These are phyloP conservation scores for Xenopus laevis DNA, from an alignment of 2,113 vertebrate genomes.

Conservation along the genomic window DNA sequence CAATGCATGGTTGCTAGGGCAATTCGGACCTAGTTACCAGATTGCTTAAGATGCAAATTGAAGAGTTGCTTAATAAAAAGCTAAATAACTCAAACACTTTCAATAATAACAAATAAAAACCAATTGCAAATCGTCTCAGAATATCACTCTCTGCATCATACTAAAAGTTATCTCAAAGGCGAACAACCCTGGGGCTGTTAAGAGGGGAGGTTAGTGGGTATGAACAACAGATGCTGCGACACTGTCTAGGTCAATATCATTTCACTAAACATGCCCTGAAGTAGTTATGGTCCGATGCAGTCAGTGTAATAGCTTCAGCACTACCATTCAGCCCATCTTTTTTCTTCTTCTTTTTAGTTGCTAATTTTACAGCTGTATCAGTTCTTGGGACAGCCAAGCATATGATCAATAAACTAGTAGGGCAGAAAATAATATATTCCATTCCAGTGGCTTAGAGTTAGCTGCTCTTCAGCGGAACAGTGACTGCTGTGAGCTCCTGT, in stretches of 20 bases:
- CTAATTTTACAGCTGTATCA: background rate
- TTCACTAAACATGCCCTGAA: background rate
- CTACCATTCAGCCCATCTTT: background rate
- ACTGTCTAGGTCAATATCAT: background rate
- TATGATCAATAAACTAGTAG: slow-evolving; percentile 17
- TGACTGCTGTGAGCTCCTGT: slow-evolving; percentile 2
- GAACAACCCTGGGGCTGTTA: too few species aligned
- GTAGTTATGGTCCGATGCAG: background rate
- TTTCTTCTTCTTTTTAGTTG: background rate
- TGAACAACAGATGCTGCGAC: too few species aligned
- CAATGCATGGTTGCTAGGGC: too few species aligned
- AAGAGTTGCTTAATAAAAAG: too few species aligned
- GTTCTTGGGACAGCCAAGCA: background rate
- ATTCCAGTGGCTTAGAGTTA: slow-evolving; percentile 14
- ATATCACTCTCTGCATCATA: too few species aligned
- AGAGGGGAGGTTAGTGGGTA: too few species aligned
- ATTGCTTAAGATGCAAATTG: too few species aligned
- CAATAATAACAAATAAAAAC: too few species aligned
- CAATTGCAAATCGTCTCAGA: too few species aligned
- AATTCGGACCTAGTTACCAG: too few species aligned
- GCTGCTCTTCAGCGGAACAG: slow-evolving; percentile 5
- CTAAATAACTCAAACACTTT: too few species aligned
- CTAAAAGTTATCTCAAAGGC: too few species aligned
- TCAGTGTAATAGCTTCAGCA: background rate
- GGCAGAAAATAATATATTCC: slow-evolving; percentile 10